Evolutionary conservation across 2,113 vertebrate genomes (phyloP).

Genomic region (Eudyptes chrysolophus): DNA sequence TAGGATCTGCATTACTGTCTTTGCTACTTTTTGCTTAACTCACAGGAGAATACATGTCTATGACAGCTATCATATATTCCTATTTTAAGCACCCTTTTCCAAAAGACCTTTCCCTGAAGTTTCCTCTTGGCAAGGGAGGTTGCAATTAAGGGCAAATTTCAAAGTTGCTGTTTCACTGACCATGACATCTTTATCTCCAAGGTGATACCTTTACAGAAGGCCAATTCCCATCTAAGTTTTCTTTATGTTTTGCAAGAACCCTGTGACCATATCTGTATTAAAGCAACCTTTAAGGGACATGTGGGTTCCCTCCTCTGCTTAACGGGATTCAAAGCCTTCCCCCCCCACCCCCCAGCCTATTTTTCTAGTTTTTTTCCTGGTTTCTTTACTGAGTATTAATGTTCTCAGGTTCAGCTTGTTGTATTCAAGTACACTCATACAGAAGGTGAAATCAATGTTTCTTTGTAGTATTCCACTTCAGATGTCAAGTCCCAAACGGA

Average conservation of each 20-base stretch:
- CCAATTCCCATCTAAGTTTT: not conserved
- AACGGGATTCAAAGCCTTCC: not conserved
- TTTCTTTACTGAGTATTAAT: not conserved
- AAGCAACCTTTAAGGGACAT: not conserved
- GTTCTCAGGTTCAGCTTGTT: not conserved
- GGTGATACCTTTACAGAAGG: not conserved
- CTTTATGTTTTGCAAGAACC: not conserved
- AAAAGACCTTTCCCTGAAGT: not conserved
- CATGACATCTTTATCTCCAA: not conserved
- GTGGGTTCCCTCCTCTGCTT: not conserved
- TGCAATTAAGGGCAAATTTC: not conserved
- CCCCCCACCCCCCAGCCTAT: not conserved
- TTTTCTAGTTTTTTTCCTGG: not conserved
- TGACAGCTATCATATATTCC: not conserved
- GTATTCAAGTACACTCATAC: not conserved
- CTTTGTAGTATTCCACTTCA: not conserved
- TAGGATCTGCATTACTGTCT: not conserved
- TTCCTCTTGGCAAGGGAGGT: not conserved
- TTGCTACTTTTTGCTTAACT: not conserved
- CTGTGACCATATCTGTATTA: not conserved
- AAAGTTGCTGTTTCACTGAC: not conserved
- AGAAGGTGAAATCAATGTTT: conserved; percentile 7
- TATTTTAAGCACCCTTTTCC: not conserved
- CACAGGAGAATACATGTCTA: not conserved
- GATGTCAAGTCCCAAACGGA: not conserved